These are phyloP conservation scores for Etia nguti DNA, from an alignment of 2,113 vertebrate genomes.

Conservation along the genomic window DNA sequence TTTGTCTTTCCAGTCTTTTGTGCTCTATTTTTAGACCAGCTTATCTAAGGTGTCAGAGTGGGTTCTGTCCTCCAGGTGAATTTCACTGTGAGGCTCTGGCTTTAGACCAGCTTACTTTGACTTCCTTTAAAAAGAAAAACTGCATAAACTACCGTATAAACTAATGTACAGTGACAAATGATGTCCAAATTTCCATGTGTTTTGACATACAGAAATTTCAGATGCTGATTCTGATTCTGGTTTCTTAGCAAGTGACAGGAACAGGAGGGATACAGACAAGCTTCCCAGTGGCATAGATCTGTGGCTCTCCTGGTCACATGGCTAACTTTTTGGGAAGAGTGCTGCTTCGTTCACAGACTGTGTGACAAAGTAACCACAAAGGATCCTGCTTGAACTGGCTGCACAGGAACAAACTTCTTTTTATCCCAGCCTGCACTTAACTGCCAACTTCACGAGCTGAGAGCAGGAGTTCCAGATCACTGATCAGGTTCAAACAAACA, in stretches of 20 bases:
- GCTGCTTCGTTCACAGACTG: conserved; percentile 6
- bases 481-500: conserved; percentile 13
- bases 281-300: neutral
- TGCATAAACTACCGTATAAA: neutral
- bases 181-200: neutral
- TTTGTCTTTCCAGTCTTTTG: conserved; percentile 49
- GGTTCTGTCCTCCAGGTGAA: conserved; percentile 53
- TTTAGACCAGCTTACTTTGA: neutral
- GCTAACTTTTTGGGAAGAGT: neutral
- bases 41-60: conserved; percentile 56
- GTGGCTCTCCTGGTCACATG: conserved; percentile 8
- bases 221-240: neutral
- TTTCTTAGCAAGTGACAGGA: neutral
- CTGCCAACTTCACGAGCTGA: conserved; percentile 19
- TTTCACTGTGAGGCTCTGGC: conserved; percentile 25
- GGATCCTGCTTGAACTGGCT: neutral
- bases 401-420: conserved; percentile 7
- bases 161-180: neutral
- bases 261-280: neutral
- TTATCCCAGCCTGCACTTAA: neutral
- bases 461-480: conserved; percentile 9
- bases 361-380: neutral
- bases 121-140: conserved; percentile 1
- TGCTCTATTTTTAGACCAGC: conserved; percentile 67
- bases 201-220: neutral